phyloP scores from a whole-genome alignment of 2,888 invertebrate genomes.

The Onchidella celtica region DNA sequence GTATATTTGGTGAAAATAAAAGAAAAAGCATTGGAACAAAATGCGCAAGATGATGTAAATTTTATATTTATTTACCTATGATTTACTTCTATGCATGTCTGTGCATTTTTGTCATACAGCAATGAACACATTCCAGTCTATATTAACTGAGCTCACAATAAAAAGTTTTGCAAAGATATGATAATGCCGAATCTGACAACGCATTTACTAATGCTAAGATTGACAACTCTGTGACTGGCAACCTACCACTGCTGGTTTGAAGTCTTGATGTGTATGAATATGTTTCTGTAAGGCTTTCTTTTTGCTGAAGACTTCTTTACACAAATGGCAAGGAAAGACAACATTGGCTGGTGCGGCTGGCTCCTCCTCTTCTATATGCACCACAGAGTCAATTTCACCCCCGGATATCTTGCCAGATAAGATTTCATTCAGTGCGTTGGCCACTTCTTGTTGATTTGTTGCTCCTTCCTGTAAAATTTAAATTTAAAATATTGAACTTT shows the following conservation, averaged over 20 bases:
- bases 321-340: constrained; percentile 47
- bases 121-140: too few species aligned
- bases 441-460: constrained; percentile 43
- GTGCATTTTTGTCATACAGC: too few species aligned
- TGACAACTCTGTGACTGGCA: neutral
- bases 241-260: constrained; percentile 45
- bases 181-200: too few species aligned
- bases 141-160: too few species aligned
- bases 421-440: constrained; percentile 45
- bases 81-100: too few species aligned
- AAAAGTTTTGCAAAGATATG: too few species aligned
- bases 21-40: too few species aligned
- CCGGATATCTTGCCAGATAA: constrained; percentile 40
- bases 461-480: constrained; percentile 27
- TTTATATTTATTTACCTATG: too few species aligned
- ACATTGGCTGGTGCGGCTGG: neutral
- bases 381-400: constrained; percentile 36
- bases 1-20: too few species aligned
- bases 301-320: constrained; percentile 43
- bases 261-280: constrained; percentile 47
- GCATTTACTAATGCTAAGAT: too few species aligned
- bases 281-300: constrained; percentile 44
- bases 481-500: too few species aligned
- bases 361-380: constrained; percentile 32
- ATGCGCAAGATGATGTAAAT: too few species aligned